Percentiles rank a stretch among this genome's conserved stretches.
phyloP scores from a whole-genome alignment of 2,888 invertebrate species.

The Acronicta alni region DNA sequence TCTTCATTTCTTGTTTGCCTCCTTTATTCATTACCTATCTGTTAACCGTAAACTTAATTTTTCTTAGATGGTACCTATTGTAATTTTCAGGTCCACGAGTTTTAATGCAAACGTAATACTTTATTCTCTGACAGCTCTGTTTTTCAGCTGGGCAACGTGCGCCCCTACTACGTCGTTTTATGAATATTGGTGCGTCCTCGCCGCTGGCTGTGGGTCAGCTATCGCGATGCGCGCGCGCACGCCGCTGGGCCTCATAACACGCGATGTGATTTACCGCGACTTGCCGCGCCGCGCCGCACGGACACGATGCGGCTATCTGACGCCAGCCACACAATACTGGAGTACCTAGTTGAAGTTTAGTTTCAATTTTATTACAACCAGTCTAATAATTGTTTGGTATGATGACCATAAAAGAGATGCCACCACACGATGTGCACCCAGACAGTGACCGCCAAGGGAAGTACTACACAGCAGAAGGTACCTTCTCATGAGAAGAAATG shows the following conservation, averaged over 20 bases:
- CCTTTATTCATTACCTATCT: no score
- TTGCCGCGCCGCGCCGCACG: slow-evolving; percentile 13
- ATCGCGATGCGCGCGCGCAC: slow-evolving; percentile 58
- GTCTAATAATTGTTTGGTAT: no score
- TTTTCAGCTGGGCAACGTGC: background rate
- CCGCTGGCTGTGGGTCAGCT: slow-evolving; percentile 66
- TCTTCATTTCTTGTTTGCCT: no score
- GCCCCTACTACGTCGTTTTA: slow-evolving; percentile 20
- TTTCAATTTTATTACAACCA: slow-evolving; percentile 2
- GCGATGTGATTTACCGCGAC: slow-evolving; percentile 30
- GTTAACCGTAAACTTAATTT: no score
- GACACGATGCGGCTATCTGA: slow-evolving; percentile 33
- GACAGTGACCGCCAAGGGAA: no score
- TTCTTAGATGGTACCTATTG: no score
- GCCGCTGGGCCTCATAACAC: slow-evolving; percentile 39
- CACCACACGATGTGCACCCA: no score
- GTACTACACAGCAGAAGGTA: no score
- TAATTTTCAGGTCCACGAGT: no score
- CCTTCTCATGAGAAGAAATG: no score
- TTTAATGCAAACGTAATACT: background rate
- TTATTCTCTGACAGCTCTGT: background rate
- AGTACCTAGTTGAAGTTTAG: background rate
- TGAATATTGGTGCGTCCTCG: slow-evolving; percentile 56
- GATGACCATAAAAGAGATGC: background rate
- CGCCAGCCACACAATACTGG: slow-evolving; percentile 30